Percentiles rank a stretch among this genome's conserved stretches.
Evolutionary conservation across 2,888 invertebrate genomes (phyloP).

Genomic region (Congeria kusceri): DNA sequence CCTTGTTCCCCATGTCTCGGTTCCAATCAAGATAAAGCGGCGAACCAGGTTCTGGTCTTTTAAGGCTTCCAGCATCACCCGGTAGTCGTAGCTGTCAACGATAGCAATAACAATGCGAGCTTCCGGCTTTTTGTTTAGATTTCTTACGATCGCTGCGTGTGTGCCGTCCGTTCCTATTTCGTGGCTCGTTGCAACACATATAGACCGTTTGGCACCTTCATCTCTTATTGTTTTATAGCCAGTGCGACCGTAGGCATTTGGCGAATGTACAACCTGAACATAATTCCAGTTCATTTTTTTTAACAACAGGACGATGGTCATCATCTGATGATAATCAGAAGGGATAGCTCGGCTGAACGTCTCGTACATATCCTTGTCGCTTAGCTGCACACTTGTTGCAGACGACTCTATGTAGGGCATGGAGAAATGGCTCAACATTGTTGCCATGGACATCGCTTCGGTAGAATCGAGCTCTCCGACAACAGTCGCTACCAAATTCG

Average conservation of each 20-base stretch:
- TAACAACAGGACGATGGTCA: slow-evolving; percentile 82
- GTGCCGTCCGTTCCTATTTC: slow-evolving; percentile 43
- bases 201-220: slow-evolving; percentile 43
- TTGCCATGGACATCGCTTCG: slow-evolving; percentile 71
- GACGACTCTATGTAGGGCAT: slow-evolving; percentile 86
- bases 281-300: slow-evolving; percentile 84
- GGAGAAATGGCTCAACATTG: slow-evolving; percentile 86
- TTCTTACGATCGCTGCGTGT: slow-evolving; percentile 56
- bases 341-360: slow-evolving; percentile 76
- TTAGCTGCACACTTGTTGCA: slow-evolving; percentile 65
- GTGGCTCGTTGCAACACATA: slow-evolving; percentile 73
- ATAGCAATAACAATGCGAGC: slow-evolving; percentile 74
- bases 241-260: slow-evolving; percentile 63
- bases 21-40: slow-evolving; percentile 73
- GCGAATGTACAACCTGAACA: slow-evolving; percentile 82
- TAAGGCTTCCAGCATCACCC: slow-evolving; percentile 63
- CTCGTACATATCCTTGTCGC: slow-evolving; percentile 63
- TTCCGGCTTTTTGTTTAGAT: slow-evolving; percentile 62
- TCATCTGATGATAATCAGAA: slow-evolving; percentile 67
- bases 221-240: slow-evolving; percentile 51
- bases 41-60: slow-evolving; percentile 50
- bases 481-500: slow-evolving; percentile 70
- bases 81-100: slow-evolving; percentile 49
- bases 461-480: slow-evolving; percentile 68
- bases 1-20: slow-evolving; percentile 69